Percentiles rank a stretch among this genome's conserved stretches.
Conservation (phyloP, 2,113 vertebrate genomes). For the Lampris megalopsis region DNA sequence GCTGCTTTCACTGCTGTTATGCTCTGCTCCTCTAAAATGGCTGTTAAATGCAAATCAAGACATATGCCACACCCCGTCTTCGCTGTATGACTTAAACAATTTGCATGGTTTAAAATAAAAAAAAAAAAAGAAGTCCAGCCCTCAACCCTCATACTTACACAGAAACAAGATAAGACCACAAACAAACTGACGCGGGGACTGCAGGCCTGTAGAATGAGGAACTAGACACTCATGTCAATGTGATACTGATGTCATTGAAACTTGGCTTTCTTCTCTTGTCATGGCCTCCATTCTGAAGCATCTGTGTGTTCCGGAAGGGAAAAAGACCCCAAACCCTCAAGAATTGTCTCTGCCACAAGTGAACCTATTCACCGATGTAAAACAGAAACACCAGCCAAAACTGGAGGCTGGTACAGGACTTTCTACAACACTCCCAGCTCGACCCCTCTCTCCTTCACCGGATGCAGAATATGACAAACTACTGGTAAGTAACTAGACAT, state of each 20-base stretch:
- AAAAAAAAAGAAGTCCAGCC: not conserved
- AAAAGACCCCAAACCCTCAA: conserved; percentile 11
- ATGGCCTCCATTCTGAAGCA: conserved; percentile 70
- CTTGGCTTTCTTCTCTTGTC: conserved; percentile 35
- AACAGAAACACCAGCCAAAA: conserved; percentile 20
- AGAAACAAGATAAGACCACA: conserved; percentile 49
- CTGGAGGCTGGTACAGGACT: conserved; percentile 2
- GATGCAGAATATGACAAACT: conserved; percentile 87
- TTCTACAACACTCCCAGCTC: conserved; percentile 33
- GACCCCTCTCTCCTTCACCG: conserved; percentile 77
- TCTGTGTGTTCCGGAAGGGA: conserved; percentile 53
- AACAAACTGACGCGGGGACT: conserved; percentile 51
- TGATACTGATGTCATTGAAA: conserved; percentile 29
- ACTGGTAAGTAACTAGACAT: conserved; percentile 69
- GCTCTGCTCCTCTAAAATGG: not conserved
- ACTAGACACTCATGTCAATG: conserved; percentile 45
- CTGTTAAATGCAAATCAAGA: conserved; percentile 57
- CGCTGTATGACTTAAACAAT: not conserved
- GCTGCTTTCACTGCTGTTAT: not conserved
- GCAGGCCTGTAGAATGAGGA: conserved; percentile 63
- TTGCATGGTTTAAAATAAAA: not conserved
- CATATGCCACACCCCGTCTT: not conserved
- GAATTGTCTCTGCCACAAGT: conserved; percentile 14
- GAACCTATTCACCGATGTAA: conserved; percentile 9
- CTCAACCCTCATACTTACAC: conserved; percentile 35